These are phyloP conservation scores for Heterotis niloticus DNA, from an alignment of 2,113 vertebrate species.

Conservation along the genomic window DNA sequence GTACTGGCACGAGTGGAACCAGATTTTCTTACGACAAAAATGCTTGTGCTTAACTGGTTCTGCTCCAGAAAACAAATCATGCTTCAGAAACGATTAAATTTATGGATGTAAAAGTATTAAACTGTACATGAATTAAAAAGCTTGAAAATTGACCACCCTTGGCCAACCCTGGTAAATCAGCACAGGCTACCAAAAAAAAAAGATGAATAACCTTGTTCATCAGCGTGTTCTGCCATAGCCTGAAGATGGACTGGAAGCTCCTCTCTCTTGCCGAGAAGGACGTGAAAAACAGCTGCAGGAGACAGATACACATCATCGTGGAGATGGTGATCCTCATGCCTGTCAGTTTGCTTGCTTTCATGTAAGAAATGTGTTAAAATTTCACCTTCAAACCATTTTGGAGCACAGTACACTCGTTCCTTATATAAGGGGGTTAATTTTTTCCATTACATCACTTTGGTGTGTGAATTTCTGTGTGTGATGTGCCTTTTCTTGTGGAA, in stretches of 20 bases:
- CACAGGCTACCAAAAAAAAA: neutral
- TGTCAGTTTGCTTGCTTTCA: neutral
- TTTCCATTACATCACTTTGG: too few relatives aligned
- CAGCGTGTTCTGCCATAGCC: slow-evolving; percentile 88
- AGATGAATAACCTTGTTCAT: slow-evolving; percentile 74
- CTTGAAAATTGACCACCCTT: neutral
- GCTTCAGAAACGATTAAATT: neutral
- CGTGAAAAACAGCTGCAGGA: slow-evolving; percentile 81
- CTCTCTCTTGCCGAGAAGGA: slow-evolving; percentile 88
- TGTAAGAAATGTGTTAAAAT: neutral
- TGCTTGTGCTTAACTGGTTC: neutral
- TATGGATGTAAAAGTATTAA: too few relatives aligned
- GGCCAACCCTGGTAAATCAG: neutral
- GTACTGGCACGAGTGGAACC: neutral
- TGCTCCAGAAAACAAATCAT: neutral
- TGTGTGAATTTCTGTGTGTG: too few relatives aligned
- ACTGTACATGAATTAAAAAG: too few relatives aligned
- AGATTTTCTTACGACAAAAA: too few relatives aligned
- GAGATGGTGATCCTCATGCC: neutral
- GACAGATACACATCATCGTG: neutral
- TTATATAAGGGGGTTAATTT: too few relatives aligned
- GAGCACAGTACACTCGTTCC: neutral
- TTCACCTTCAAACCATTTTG: neutral
- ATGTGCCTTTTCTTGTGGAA: too few relatives aligned
- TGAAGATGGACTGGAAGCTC: slow-evolving; percentile 82